These are phyloP conservation scores for Macropis europaea DNA, from an alignment of 2,888 invertebrate genomes.

Conservation along the genomic window DNA sequence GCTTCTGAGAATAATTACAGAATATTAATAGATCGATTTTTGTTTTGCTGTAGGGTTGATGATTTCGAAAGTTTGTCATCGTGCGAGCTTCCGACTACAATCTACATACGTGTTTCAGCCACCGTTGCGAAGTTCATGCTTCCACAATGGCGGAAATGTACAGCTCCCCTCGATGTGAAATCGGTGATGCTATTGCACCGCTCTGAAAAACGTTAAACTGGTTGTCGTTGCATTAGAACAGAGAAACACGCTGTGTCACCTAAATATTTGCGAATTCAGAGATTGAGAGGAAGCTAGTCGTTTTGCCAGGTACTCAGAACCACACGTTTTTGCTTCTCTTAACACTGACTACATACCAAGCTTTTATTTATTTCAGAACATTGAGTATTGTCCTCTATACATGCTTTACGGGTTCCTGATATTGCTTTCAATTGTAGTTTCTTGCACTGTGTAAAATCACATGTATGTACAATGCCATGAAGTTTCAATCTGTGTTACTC, in stretches of 20 bases:
- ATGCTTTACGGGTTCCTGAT: too few relatives aligned
- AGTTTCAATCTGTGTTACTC: too few relatives aligned
- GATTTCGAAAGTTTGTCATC: too few relatives aligned
- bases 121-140: conserved; percentile 9
- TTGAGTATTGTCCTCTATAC: background rate
- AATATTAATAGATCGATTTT: too few relatives aligned
- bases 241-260: background rate
- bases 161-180: background rate
- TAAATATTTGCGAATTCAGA: background rate
- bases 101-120: too few relatives aligned
- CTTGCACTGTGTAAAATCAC: too few relatives aligned
- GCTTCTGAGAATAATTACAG: too few relatives aligned
- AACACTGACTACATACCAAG: background rate
- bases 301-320: conserved; percentile 2
- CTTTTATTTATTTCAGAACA: background rate
- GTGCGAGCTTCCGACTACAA: too few relatives aligned
- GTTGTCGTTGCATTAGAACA: background rate
- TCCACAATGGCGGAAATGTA: conserved; percentile 35
- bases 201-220: background rate
- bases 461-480: too few relatives aligned
- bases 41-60: too few relatives aligned
- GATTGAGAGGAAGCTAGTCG: background rate
- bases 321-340: background rate
- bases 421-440: too few relatives aligned
- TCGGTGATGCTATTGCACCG: conserved; percentile 3